Evolutionary conservation across 2,113 vertebrate genomes (phyloP).

Genomic region (Chelonoidis abingdonii): DNA sequence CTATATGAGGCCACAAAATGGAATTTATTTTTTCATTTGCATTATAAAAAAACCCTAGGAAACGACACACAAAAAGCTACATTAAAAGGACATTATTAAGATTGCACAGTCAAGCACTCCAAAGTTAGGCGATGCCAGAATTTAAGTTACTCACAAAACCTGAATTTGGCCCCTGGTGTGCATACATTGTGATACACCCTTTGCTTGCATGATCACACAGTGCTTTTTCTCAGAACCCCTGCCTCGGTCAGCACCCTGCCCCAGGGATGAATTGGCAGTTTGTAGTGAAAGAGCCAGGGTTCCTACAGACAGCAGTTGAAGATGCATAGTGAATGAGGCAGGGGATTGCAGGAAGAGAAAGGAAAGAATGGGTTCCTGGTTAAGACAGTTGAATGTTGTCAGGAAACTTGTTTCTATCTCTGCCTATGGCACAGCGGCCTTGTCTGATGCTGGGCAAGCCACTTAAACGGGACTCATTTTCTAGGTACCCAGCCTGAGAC

Average conservation of each 20-base stretch:
- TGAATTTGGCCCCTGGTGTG: neutral
- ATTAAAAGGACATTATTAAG: neutral
- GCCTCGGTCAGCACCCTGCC: neutral
- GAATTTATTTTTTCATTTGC: neutral
- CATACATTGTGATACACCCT: neutral
- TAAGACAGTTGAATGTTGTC: neutral
- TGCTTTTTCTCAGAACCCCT: neutral
- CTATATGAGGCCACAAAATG: neutral
- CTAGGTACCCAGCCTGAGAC: neutral
- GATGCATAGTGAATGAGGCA: neutral
- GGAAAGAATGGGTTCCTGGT: neutral
- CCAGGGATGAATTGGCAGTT: neutral
- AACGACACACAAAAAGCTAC: neutral
- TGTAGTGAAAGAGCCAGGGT: too few relatives aligned
- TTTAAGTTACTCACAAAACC: neutral
- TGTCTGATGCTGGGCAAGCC: neutral
- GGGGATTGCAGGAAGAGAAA: neutral
- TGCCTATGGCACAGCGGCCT: neutral
- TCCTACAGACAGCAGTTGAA: neutral
- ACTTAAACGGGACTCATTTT: neutral
- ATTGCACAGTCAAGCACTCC: neutral
- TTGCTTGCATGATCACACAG: neutral
- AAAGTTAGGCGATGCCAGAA: neutral
- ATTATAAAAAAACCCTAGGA: neutral
- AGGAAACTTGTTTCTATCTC: neutral